Percentiles rank a stretch among this genome's conserved stretches.
Conservation (phyloP, 2,113 vertebrate species). For the Ochotona curzoniae region DNA sequence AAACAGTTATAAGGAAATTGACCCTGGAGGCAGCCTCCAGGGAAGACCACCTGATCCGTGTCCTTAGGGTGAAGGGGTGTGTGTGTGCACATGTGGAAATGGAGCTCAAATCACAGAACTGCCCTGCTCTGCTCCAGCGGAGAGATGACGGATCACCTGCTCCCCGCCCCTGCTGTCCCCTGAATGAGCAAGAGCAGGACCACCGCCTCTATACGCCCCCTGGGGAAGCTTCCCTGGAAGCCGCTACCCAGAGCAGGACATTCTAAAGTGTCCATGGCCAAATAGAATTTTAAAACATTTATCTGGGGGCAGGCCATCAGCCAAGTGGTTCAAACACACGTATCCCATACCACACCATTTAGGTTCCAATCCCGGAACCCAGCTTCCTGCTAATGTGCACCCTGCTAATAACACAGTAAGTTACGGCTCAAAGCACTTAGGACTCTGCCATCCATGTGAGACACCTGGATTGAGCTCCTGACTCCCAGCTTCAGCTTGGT, state of each 20-base stretch:
- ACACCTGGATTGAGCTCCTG: too few relatives aligned
- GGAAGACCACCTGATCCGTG: not conserved
- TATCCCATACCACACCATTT: too few relatives aligned
- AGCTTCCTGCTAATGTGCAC: too few relatives aligned
- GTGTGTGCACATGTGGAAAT: rapidly evolving
- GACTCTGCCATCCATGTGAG: too few relatives aligned
- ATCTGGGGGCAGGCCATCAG: too few relatives aligned
- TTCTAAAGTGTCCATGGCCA: too few relatives aligned
- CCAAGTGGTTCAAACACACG: too few relatives aligned
- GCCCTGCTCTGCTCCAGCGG: not conserved
- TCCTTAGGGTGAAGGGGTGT: not conserved
- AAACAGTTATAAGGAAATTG: not conserved
- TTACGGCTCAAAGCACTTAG: too few relatives aligned
- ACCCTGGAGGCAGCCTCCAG: not conserved
- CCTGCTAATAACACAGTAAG: too few relatives aligned
- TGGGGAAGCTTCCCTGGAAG: not conserved
- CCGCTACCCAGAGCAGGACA: not conserved
- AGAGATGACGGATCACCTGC: conserved; percentile 69
- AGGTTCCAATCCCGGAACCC: too few relatives aligned
- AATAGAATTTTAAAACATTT: too few relatives aligned
- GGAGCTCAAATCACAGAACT: conserved; percentile 20
- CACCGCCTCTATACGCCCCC: not conserved
- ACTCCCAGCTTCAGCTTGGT: too few relatives aligned
- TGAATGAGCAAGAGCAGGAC: not conserved
- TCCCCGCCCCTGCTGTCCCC: conserved; percentile 70